Base-by-base conservation (phyloP, 2,888 invertebrate species). In the Torymus tubicola region DNA sequence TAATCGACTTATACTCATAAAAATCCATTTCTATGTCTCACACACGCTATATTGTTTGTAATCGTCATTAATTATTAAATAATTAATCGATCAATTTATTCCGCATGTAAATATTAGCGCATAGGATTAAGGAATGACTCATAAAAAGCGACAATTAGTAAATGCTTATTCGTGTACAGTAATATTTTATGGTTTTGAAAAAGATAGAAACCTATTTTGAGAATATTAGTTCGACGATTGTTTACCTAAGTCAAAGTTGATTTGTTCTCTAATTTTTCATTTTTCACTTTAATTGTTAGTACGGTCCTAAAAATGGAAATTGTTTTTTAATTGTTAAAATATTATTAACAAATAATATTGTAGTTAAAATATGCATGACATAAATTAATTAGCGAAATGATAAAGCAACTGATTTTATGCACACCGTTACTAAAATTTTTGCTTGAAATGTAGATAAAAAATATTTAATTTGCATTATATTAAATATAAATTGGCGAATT, bases 51-150 rank as follows among this genome's bases (percentile, higher is more conserved):
- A 71, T 71, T 65, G 53, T 75, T 78, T 73, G 24, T 75, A 81
- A 76, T 71, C 58, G 64, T 78, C 21, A 79, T 81, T 81, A 73
- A 81, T 82, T 70, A 77, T 81, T 70, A 68, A 81, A 75, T 77
- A 73, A 78, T 81, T 72, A 82, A 67, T 78, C 57, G 71, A 72
- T 78, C 21, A 74, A 81, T 68, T 81, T 81, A 75, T 64, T 68
- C 78, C 58, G 55, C 84, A 81, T 89, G 89, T 89, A 89, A 87
- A 89, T 88, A 89, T 87, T 87, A 86, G 83, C 60, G 68, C 84
- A 75, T 85, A 85, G 77, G 79, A 69, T 77, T 81, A 82, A 82
- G 61, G 57, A 74, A 80, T 67, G 70, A 82, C 76, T 83, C 52
- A 71, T 82, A 73, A 70, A 70, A 81, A 78, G 75, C 81, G 83